Conservation (phyloP, 2,113 vertebrate species). For the Gallinago media region DNA sequence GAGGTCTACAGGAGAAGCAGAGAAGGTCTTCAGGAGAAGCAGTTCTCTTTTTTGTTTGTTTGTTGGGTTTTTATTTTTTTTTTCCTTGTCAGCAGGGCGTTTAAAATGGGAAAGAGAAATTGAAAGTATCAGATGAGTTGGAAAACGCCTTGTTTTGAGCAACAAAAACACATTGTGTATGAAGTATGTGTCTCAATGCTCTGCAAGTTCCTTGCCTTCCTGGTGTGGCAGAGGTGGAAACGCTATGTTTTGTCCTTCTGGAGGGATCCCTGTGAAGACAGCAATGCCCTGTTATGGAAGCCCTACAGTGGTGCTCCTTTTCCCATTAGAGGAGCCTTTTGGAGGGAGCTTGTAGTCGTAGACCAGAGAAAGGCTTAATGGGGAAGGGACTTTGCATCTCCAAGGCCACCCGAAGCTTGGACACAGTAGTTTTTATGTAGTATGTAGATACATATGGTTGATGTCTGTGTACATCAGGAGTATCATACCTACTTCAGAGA, state of each 20-base stretch:
- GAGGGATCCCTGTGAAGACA: neutral
- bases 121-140: neutral
- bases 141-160: neutral
- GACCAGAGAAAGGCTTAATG: neutral
- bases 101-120: neutral
- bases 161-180: neutral
- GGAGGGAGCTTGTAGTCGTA: neutral
- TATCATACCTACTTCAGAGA: neutral
- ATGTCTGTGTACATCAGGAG: neutral
- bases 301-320: neutral
- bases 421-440: too few species aligned
- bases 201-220: neutral
- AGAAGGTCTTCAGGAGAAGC: neutral
- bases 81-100: neutral
- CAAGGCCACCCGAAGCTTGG: neutral
- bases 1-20: neutral
- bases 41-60: too few species aligned
- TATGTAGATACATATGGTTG: neutral
- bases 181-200: neutral
- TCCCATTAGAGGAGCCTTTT: neutral
- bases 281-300: neutral
- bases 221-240: neutral
- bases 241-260: neutral
- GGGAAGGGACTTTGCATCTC: neutral
- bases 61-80: neutral